Evolutionary conservation across 2,888 invertebrate species (phyloP), one percentile per base, ranked within the genome.

Genomic region (Xanthorhoe designata): DNA sequence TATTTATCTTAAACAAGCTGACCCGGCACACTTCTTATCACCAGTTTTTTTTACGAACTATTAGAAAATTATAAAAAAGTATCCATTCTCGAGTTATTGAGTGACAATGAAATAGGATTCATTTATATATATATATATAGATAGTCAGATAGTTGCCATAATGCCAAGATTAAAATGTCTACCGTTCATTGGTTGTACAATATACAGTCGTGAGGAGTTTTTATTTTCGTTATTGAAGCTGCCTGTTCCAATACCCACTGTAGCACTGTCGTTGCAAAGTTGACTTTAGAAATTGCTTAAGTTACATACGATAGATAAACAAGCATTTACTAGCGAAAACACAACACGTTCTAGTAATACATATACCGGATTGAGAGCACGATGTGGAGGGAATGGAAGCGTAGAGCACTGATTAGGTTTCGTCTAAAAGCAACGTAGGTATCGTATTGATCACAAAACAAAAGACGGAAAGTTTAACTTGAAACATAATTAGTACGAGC

Each of bases 371-470:
- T 35, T 35, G 32, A 58, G 49, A 49, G 18, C 35, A 35, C 42
- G 9, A 50, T 56, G 29, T 47, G 7, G 35, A 35, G 19, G 52
- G 49, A 57, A 29, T 54, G 49, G 49, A 54, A 54, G 62, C 57
- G 52, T 51, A 29, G 55, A 35, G 57, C 53, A 29, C 51, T 52
- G 63, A 63, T 63, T 63, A 49, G 47, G 52, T 59, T 64, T 59
- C 49, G 38, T 54, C 19, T 59, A 49, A 59, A 35, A 54, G 47
- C 54, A 58, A 15, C 38, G 47, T 35, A n/a, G n/a, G n/a, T n/a
- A 54, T 59, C 49, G 57, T 58, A 53, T 63, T 58, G 53, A 64
- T 64, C 58, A 64, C 47, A 49, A 47, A 35, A 63, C 56, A 47
- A 53, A 18, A 38, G 35, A 52, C 29, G 17, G 10, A 42, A 51